Base-by-base conservation (phyloP, 2,888 invertebrate genomes). In the Phaedon cochleariae region DNA sequence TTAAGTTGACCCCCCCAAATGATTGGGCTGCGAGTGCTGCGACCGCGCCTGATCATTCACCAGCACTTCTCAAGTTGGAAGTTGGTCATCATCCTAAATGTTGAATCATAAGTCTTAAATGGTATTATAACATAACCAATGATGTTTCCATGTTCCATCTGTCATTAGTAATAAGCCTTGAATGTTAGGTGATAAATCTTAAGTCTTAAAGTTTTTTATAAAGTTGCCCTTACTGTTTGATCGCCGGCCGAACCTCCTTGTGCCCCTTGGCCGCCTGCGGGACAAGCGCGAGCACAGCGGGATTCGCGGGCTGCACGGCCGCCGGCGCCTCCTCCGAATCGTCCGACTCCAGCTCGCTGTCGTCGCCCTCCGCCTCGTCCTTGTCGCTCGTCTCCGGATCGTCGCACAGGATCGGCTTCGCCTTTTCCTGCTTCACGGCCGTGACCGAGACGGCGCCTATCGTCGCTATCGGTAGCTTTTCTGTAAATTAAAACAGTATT, bases 331-430 rank as follows among this genome's bases (percentile, higher is more conserved):
- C 85, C 17, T 86, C 85, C 41, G 83, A 84, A 61, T 80, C 82
- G 61, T 87, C 86, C 0, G 86, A 86, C 60, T 84, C 83, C 64
- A 91, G 85, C 74, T 92, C 91, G 66, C 90, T 90, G n/a, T 91
- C 91, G 68, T 94, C 93, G 2, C 92, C 94, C 81, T 89, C 88
- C 0, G 88, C 89, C 73, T 89, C 89, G 48, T 88, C 89, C 77
- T 89, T 89, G 74, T 89, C 89, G 81, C 94, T 90, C 69, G 86
- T 86, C 70, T 90, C 91, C 75, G 92, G 91, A 3, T 89, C 90
- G 68, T 90, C 88, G 77, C 89, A 90, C 75, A 86, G 88, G 74
- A 90, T 85, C 60, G 90, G 83, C 4, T 76, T 71, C 52, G 76
- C 73, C 59, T 85, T 84, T 82, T 86, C 79, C 79, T 83, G 74